A percentile compares a stretch with the other conserved stretches of the same genome.
Conservation (phyloP, 2,888 invertebrate species). For the Polydrusus tereticollis region DNA sequence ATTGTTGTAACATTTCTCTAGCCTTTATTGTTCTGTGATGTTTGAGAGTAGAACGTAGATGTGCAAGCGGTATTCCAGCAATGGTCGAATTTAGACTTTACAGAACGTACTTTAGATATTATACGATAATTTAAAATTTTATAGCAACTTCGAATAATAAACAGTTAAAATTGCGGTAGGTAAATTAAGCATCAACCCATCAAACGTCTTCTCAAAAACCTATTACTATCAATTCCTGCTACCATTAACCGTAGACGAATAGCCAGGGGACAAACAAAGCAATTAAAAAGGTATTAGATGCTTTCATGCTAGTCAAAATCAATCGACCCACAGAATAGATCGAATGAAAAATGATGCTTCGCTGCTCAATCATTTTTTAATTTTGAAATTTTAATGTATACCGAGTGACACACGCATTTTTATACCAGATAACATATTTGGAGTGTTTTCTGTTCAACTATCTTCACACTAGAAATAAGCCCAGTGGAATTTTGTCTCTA, state of each 20-base stretch:
- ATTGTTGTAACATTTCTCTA: too few species aligned
- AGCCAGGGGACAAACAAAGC: conserved; percentile 10
- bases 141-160: not conserved
- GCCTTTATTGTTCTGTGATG: too few species aligned
- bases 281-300: conserved; percentile 13
- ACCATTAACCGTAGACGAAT: conserved; percentile 1
- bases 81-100: too few species aligned
- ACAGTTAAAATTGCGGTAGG: conserved; percentile 8
- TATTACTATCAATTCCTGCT: conserved; percentile 5
- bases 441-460: too few species aligned
- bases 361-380: conserved; percentile 8
- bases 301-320: conserved; percentile 11
- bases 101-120: too few species aligned
- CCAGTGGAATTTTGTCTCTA: too few species aligned
- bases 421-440: not conserved
- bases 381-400: not conserved
- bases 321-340: conserved; percentile 5
- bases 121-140: too few species aligned
- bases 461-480: too few species aligned
- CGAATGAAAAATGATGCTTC: not conserved
- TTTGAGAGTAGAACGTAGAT: too few species aligned
- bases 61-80: too few species aligned
- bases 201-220: conserved; percentile 4
- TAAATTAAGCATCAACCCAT: conserved; percentile 1
- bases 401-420: not conserved